Evolutionary conservation across 2,797 vertebrate species (phyloP), one percentile per base, ranked within the genome.

Genomic region (Limnodromus scolopaceus): DNA sequence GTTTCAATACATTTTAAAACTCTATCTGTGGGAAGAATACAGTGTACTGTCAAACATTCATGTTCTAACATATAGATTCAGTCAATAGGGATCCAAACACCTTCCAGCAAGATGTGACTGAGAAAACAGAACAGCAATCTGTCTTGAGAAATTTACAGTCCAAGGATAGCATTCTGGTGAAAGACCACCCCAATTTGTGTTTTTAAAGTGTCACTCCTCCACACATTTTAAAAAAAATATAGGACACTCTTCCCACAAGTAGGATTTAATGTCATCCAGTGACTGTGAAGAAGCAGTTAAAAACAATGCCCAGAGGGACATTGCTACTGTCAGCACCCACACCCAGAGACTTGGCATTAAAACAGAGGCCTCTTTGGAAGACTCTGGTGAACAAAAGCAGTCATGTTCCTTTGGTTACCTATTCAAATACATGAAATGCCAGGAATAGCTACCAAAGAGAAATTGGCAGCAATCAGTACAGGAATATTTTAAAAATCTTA

Each of bases 231-330:
- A 55, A 87, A 18, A 64, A 91, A 32, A 96, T 58, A 91, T 41
- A 96, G 88, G 86, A 83, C 55, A 91, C 36, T 28, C 87, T 84
- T 95, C 76, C 94, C 93, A 94, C 87, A 86, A 92, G 80, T 14
- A 84, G 74, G 80, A 95, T 23, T 92, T 92, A 88, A 86, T 25
- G 6, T 79, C 76, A 84, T 60, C 43, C 66, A 45, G 90, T 74
- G 82, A 65, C 76, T 92, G 76, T n/a, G 68, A 89, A 63, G 89
- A 15, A 87, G 84, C 64, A 92, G 25, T 45, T 85, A 93, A 81
- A 64, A 69, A 58, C 84, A 93, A 78, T 23, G n/a, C 78, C 66
- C 84, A 83, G 84, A 77, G 57, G 65, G 57, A 49, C 6, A 84
- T 12, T 77, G 90, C 32, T 45, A n/a, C 85, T 79, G 74, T 83